phyloP scores from a whole-genome alignment of 2,888 invertebrate genomes.

The Podabrus alpinus region DNA sequence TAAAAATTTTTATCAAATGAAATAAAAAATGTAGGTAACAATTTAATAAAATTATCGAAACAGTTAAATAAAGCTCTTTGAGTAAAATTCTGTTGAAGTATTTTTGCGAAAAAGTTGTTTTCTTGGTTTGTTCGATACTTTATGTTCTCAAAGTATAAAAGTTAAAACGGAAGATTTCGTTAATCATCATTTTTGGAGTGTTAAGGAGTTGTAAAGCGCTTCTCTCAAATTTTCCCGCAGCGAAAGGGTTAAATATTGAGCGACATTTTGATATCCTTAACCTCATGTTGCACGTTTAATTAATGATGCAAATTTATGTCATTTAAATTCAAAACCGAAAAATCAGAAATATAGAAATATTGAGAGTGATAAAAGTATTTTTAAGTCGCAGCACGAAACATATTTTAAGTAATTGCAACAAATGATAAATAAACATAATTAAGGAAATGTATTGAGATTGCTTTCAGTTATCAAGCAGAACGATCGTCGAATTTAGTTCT shows the following conservation, averaged over 20 bases:
- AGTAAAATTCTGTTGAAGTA: no score
- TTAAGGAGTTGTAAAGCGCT: not conserved
- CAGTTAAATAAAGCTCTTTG: no score
- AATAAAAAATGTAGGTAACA: no score
- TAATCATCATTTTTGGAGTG: not conserved
- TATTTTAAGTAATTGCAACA: not conserved
- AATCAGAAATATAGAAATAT: not conserved
- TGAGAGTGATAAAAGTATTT: not conserved
- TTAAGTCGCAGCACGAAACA: not conserved
- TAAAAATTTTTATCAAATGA: no score
- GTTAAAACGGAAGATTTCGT: not conserved
- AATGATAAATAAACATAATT: not conserved
- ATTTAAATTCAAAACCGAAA: not conserved
- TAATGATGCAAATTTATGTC: not conserved
- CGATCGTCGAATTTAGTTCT: constrained; percentile 12
- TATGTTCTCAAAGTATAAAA: not conserved
- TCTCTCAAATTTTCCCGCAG: not conserved
- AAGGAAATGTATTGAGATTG: not conserved
- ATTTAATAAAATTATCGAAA: no score
- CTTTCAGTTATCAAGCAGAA: constrained; percentile 3
- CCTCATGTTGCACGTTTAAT: not conserved
- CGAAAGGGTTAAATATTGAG: not conserved
- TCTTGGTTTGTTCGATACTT: not conserved
- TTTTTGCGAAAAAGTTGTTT: not conserved
- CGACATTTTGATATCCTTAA: not conserved